Evolutionary conservation across 2,113 vertebrate species (phyloP), one percentile per base, ranked within the genome.

Genomic region (Melanocharis versteri): DNA sequence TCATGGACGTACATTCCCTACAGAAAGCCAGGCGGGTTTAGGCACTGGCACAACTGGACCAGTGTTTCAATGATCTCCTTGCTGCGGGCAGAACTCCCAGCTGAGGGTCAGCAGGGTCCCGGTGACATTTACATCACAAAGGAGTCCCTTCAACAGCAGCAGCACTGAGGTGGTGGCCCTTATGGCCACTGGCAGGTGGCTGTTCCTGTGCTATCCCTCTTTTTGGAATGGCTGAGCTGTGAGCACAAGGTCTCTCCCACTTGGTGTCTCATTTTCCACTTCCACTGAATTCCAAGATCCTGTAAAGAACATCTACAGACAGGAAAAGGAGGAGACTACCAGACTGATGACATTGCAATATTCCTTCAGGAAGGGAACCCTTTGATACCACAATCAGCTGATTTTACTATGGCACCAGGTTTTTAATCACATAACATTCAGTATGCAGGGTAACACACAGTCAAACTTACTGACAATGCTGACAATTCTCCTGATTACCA

Each of bases 1-100:
- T 48, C 6, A 4, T 2, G 15, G 62, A 14, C 45, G 9, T 0
- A 1, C 4, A 2, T 3, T 8, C 10, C 15, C 56, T 13, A 3
- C 2, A 14, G 58, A 58, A 70, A 51, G 72, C 44, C 13, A 0
- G 0, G 4, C 35, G 27, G 3, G 1, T 27, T 50, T 14, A 13
- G 22, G 51, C 51, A 30, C 31, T 18, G 30, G 37, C 62, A 40
- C 35, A 54, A 23, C 58, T 10, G 14, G 20, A 15, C 28, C 35
- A 5, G 2, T 7, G 40, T 42, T 84, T 44, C 10, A 44, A 33
- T 6, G 15, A 47, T 10, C 18, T 3, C 3, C 7, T 5, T 23
- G 40, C 68, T 16, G 9, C 6, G n/a, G 35, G 53, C 11, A n/a
- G 31, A 65, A 56, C 15, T 51, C 73, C 11, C 21, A 57, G 18